Base-by-base conservation (phyloP, 2,888 invertebrate genomes). In the Liposcelis brunnea region DNA sequence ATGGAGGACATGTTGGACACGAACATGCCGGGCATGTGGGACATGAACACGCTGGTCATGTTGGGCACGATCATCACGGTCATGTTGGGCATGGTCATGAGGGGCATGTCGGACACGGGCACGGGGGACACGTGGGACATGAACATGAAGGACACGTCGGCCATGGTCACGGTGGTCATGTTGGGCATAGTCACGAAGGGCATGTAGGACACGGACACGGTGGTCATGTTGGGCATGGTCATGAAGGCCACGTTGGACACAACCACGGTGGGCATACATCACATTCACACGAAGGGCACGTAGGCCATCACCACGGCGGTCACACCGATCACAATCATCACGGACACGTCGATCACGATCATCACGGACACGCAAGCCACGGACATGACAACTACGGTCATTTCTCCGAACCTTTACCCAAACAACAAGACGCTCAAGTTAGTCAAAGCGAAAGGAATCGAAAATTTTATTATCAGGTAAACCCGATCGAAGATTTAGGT, bases 41-140 rank as follows among this genome's bases (percentile, higher is more conserved):
- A n/a, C 53, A 53, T 35, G 50, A 47, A 15, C 53, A 70, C 52
- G 68, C 66, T 56, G 59, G 63, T 45, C 68, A 64, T 44, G 62
- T 65, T 48, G 57, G 66, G 59, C 51, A 59, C 11, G 61, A 62
- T 19, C 44, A 46, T 38, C 40, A 49, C 19, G 47, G 49, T 31
- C 52, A 52, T 49, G 55, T 49, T 2, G 61, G 62, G 1, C 61
- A 65, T 46, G 64, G 68, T 51, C 63, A 65, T 4, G 57, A 64
- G 7, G 62, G 64, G 2, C 57, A 67, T 18, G 58, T 59, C 1
- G 64, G 68, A 43, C 68, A 67, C 12, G 67, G 67, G 38, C 67
- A 68, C 50, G 55, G 66, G 18, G 65, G 68, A 8, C 45, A 31
- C 26, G 26, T 26, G 26, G 26, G 26, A 26, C 26, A 26, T 8